Evolutionary conservation across 2,113 vertebrate species (phyloP).

Genomic region (Bubo blakistoni): DNA sequence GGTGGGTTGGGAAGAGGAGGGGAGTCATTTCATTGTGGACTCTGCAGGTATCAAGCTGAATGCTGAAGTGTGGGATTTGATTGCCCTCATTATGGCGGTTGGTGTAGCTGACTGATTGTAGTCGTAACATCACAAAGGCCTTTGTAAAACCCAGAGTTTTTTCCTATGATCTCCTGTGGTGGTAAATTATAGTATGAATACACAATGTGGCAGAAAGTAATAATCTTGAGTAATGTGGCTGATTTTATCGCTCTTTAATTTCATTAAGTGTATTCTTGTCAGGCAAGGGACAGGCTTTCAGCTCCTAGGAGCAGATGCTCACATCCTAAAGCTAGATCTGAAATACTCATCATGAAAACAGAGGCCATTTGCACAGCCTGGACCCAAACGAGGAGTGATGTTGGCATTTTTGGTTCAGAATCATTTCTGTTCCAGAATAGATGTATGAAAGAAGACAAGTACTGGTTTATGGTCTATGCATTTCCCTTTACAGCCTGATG

Average conservation of each 20-base stretch:
- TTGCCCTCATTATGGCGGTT: neutral
- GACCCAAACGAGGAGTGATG: neutral
- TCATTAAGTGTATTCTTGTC: neutral
- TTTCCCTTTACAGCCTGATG: neutral
- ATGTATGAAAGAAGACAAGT: neutral
- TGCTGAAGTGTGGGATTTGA: neutral
- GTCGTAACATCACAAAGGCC: neutral
- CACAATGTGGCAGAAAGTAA: slow-evolving; percentile 42
- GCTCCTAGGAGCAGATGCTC: slow-evolving; percentile 21
- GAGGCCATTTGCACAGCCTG: neutral
- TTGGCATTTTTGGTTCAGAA: neutral
- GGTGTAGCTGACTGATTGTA: neutral
- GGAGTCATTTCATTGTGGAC: neutral
- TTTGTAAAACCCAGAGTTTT: neutral
- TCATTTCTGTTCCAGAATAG: neutral
- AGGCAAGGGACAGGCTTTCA: neutral
- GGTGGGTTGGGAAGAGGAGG: neutral
- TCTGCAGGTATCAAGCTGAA: neutral
- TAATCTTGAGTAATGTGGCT: slow-evolving; percentile 53
- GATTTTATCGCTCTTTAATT: slow-evolving; percentile 41
- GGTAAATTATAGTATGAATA: slow-evolving; percentile 54
- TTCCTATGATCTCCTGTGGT: neutral
- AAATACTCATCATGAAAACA: neutral
- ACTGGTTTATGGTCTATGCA: neutral
- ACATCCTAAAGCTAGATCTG: neutral